Evolutionary conservation across 1,140 invertebrate species (phyloP).

Genomic region (Drosophila rhopaloa): DNA sequence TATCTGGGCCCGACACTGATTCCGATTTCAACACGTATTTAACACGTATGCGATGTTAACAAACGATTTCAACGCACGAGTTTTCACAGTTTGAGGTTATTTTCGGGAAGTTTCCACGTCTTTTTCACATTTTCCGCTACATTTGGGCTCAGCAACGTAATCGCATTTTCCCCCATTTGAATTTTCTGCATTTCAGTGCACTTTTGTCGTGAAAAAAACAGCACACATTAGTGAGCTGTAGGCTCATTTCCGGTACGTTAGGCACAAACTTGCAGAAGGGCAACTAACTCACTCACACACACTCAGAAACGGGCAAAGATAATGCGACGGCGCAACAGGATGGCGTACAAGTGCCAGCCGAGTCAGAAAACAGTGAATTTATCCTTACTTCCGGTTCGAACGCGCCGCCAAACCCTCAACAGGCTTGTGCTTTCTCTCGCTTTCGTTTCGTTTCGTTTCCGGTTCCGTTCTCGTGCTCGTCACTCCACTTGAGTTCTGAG

Average conservation of each 20-base stretch:
- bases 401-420: conserved; percentile 49
- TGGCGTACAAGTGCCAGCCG: conserved; percentile 27
- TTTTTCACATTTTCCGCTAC: conserved; percentile 2
- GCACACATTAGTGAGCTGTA: conserved; percentile 51
- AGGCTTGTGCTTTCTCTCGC: conserved; percentile 13
- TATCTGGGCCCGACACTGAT: conserved; percentile 48
- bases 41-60: conserved; percentile 38
- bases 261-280: conserved; percentile 27
- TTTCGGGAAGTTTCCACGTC: conserved; percentile 28
- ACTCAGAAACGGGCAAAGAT: conserved; percentile 1
- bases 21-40: conserved; percentile 11
- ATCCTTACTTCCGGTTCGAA: conserved; percentile 76
- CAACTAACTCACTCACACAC: conserved; percentile 11
- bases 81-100: conserved; percentile 59
- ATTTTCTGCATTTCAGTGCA: conserved; percentile 48
- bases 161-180: conserved; percentile 22
- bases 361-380: conserved; percentile 44
- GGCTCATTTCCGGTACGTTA: conserved; percentile 69
- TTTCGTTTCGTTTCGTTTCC: conserved; percentile 18
- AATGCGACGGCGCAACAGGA: conserved; percentile 79
- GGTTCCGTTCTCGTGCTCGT: conserved; percentile 24
- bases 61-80: conserved; percentile 23
- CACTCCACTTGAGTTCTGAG: conserved; percentile 36
- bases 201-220: conserved; percentile 15
- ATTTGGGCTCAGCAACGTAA: conserved; percentile 10